Evolutionary conservation across 2,797 vertebrate genomes (phyloP), one percentile per base, ranked within the genome.

Genomic region (Muraenolepis orangiensis): DNA sequence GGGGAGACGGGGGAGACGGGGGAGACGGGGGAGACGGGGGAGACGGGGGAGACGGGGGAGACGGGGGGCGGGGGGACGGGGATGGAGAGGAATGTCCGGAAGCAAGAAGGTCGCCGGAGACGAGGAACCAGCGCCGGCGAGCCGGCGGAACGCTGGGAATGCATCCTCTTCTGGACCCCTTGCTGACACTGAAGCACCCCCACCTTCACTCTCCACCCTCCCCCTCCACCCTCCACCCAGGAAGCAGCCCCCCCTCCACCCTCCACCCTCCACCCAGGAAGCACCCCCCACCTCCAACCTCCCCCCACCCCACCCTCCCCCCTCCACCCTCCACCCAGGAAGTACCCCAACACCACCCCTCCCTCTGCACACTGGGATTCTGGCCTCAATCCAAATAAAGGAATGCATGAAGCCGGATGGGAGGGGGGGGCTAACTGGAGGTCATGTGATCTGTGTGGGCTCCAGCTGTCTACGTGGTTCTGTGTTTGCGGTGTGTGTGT

Each of bases 81-180:
- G n/a, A 72, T 26, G 51, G 26, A 8, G 34, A 84, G 67, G 77
- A 85, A 82, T 88, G 80, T 76, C 73, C 80, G 79, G 29, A 81
- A 69, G 42, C 61, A 79, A 84, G 85, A 71, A 71, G 0, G 70
- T 69, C 57, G 76, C 78, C 85, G 40, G 40, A 46, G 16, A 46
- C 40, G 74, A 71, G 78, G 75, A 87, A 72, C 12, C 76, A 76
- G 75, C 74, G 80, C 23, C 6, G 20, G 74, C 76, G 76, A 77
- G 72, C 70, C 36, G 6, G 72, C 73, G 74, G 86, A 88, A 85
- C 36, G 80, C 73, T 0, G 75, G 72, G 84, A 90, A 90, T 88
- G 81, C 66, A 68, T 77, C 74, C 83, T 73, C 40, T 80, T 74
- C 76, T 76, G 11, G 4, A 67, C 69, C 66, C 68, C 42, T 46